Percentiles rank a stretch among this genome's conserved stretches.
Conservation (phyloP, 2,113 vertebrate species). For the Cyprinodon variegatus region DNA sequence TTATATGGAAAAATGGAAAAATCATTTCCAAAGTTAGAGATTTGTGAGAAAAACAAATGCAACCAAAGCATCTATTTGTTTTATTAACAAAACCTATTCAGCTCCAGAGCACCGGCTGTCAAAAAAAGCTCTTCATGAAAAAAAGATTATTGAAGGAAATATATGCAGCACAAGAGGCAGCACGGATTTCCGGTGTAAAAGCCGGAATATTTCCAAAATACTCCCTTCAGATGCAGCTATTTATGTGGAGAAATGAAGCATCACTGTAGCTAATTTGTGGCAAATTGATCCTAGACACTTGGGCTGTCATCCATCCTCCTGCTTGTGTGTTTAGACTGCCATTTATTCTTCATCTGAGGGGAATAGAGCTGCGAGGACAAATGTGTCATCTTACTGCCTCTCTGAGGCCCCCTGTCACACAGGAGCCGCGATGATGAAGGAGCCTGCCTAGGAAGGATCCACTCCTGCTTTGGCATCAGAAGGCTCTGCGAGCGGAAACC, state of each 20-base stretch:
- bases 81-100: slow-evolving; percentile 12
- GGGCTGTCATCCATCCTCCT: slow-evolving; percentile 61
- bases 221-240: slow-evolving; percentile 54
- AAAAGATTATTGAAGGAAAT: slow-evolving; percentile 51
- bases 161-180: slow-evolving; percentile 2
- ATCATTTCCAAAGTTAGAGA: not conserved
- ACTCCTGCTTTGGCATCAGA: slow-evolving; percentile 18
- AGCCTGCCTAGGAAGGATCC: slow-evolving; percentile 28
- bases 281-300: slow-evolving; percentile 66
- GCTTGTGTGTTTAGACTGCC: slow-evolving; percentile 50
- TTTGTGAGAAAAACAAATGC: not conserved
- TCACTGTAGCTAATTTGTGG: slow-evolving; percentile 76
- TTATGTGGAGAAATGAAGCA: slow-evolving; percentile 75
- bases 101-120: not conserved
- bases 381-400: slow-evolving; percentile 45
- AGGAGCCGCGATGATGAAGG: slow-evolving; percentile 40
- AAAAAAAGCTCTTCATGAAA: slow-evolving; percentile 19
- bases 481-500: slow-evolving; percentile 15
- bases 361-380: slow-evolving; percentile 50
- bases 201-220: slow-evolving; percentile 57
- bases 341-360: slow-evolving; percentile 53
- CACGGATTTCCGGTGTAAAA: slow-evolving; percentile 42
- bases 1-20: not conserved
- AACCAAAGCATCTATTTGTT: not conserved
- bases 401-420: slow-evolving; percentile 42